Evolutionary conservation across 2,797 vertebrate genomes (phyloP).

Genomic region (Muraenolepis orangiensis): DNA sequence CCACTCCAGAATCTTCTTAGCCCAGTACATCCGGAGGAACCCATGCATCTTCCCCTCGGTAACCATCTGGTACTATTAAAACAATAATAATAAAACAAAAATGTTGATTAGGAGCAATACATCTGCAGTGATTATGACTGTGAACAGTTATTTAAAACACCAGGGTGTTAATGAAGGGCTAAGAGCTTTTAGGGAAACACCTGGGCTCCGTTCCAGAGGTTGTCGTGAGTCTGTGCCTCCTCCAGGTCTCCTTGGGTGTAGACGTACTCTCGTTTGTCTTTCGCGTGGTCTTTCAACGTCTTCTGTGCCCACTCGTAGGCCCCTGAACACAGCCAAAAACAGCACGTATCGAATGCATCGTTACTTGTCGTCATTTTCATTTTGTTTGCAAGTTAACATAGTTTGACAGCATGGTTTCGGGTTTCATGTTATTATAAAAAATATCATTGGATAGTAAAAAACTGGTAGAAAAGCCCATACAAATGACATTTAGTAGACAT

Average conservation of each 20-base stretch:
- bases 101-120: background rate
- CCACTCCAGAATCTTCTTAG: slow-evolving; percentile 94
- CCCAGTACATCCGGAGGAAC: slow-evolving; percentile 92
- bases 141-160: background rate
- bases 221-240: slow-evolving; percentile 77
- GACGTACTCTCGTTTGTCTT: slow-evolving; percentile 75
- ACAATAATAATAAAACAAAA: background rate
- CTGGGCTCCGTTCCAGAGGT: slow-evolving; percentile 86
- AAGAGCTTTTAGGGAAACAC: slow-evolving; percentile 46
- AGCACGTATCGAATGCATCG: background rate
- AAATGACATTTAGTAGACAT: background rate
- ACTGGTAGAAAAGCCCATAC: background rate
- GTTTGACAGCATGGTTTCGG: background rate
- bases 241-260: slow-evolving; percentile 79
- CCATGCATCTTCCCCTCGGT: slow-evolving; percentile 88
- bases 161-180: background rate
- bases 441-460: background rate
- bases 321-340: slow-evolving; percentile 53
- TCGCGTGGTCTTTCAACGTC: slow-evolving; percentile 77
- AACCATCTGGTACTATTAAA: slow-evolving; percentile 77
- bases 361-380: background rate
- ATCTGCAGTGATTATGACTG: background rate
- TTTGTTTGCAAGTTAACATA: background rate
- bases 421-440: too few relatives aligned
- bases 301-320: slow-evolving; percentile 81